phyloP scores from a whole-genome alignment of 2,797 vertebrate species.

The Coregonus suidteri region DNA sequence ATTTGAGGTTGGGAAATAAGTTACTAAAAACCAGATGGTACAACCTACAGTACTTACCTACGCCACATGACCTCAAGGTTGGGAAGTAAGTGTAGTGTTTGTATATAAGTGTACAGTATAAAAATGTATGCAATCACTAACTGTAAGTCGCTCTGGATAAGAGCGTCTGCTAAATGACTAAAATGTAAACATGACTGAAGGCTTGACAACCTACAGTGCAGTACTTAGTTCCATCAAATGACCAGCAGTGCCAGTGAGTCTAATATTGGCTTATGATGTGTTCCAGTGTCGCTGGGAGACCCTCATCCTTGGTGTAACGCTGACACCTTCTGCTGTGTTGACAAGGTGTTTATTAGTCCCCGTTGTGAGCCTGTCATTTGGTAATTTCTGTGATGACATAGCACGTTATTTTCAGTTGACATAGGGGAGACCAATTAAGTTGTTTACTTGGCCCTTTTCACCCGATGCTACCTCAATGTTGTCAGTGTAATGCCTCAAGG shows the following conservation, averaged over 20 bases:
- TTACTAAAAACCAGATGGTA: background rate
- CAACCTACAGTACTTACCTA: background rate
- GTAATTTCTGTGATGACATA: constrained; percentile 41
- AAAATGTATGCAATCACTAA: too few species aligned
- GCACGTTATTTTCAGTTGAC: constrained; percentile 35
- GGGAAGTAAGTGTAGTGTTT: background rate
- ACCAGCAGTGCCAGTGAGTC: constrained; percentile 40
- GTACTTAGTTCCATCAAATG: constrained; percentile 33
- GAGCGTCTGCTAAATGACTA: background rate
- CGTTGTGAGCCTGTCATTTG: constrained; percentile 51
- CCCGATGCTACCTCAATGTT: background rate
- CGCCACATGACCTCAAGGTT: background rate
- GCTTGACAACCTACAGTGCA: background rate
- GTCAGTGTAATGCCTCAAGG: background rate
- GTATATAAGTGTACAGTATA: background rate
- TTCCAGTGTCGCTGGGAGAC: constrained; percentile 56
- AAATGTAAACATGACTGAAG: background rate
- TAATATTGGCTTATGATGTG: constrained; percentile 50
- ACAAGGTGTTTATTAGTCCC: constrained; percentile 76
- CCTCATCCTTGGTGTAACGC: constrained; percentile 56
- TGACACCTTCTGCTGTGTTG: constrained; percentile 58
- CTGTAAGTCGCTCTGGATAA: too few species aligned
- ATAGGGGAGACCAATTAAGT: constrained; percentile 57
- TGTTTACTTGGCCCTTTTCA: constrained; percentile 4
- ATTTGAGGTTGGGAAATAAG: background rate